A percentile compares a stretch with the other conserved stretches of the same genome.
Conservation (phyloP, 2,113 vertebrate species). For the Stegastes partitus region DNA sequence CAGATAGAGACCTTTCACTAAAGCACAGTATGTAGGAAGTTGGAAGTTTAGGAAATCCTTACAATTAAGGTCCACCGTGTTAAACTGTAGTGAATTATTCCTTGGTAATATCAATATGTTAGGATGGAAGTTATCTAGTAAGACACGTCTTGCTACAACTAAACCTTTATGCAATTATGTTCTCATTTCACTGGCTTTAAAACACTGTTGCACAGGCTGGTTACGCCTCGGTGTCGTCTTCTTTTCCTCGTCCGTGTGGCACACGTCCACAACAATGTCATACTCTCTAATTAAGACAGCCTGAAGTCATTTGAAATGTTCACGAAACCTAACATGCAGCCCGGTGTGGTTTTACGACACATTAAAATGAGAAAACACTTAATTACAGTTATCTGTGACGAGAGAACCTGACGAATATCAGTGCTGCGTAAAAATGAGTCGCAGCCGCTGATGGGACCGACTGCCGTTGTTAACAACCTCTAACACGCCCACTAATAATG, state of each 20-base stretch:
- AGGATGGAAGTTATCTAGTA: neutral
- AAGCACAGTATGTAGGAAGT: too few species aligned
- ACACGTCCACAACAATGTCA: neutral
- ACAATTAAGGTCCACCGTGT: too few species aligned
- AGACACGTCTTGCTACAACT: neutral
- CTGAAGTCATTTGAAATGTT: neutral
- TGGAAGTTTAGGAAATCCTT: too few species aligned
- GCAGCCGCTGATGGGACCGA: conserved; percentile 1
- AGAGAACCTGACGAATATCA: neutral
- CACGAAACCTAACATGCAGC: too few species aligned
- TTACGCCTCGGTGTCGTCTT: neutral
- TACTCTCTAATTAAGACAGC: neutral
- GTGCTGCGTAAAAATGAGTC: neutral
- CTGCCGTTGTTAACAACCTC: neutral
- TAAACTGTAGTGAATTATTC: too few species aligned
- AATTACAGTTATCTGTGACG: too few species aligned
- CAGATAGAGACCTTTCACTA: too few species aligned
- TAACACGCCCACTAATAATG: conserved; percentile 1
- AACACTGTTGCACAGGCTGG: too few species aligned
- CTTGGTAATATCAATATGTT: neutral
- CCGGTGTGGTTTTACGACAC: too few species aligned
- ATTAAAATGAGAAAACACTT: too few species aligned
- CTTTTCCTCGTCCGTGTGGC: neutral
- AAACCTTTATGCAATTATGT: neutral
- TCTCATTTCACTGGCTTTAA: neutral